Evolutionary conservation across 2,888 invertebrate genomes (phyloP).

Genomic region (Apodemia mormo): DNA sequence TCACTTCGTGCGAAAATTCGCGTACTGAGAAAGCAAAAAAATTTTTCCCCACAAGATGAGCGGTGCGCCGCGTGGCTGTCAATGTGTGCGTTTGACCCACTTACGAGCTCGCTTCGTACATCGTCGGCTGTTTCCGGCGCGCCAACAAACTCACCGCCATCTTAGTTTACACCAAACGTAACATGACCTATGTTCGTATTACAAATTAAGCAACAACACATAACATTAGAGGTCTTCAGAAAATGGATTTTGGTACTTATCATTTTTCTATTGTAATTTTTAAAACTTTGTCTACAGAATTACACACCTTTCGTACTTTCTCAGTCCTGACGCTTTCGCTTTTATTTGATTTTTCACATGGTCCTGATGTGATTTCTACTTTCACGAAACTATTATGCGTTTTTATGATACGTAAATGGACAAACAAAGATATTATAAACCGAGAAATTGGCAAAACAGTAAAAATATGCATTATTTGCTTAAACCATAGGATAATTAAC

Average conservation of each 20-base stretch:
- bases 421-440: background rate
- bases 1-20: conserved; percentile 49
- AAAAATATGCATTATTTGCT: too few species aligned
- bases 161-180: conserved; percentile 54
- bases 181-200: conserved; percentile 46
- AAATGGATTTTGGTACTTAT: conserved; percentile 29
- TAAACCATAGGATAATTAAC: too few species aligned
- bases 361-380: conserved; percentile 29
- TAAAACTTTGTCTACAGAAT: conserved; percentile 15
- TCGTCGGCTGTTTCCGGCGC: conserved; percentile 65
- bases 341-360: conserved; percentile 28
- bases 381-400: conserved; percentile 24
- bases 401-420: conserved; percentile 4
- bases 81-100: conserved; percentile 76
- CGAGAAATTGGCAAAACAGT: background rate
- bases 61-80: conserved; percentile 41
- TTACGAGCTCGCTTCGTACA: conserved; percentile 69
- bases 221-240: conserved; percentile 22
- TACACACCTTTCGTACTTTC: conserved; percentile 33
- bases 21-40: conserved; percentile 63
- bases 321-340: conserved; percentile 32
- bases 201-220: conserved; percentile 24
- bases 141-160: conserved; percentile 69
- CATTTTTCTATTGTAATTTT: conserved; percentile 35
- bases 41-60: conserved; percentile 53